Base-by-base conservation (phyloP, 2,888 invertebrate species). In the Ptychoptera contaminata region DNA sequence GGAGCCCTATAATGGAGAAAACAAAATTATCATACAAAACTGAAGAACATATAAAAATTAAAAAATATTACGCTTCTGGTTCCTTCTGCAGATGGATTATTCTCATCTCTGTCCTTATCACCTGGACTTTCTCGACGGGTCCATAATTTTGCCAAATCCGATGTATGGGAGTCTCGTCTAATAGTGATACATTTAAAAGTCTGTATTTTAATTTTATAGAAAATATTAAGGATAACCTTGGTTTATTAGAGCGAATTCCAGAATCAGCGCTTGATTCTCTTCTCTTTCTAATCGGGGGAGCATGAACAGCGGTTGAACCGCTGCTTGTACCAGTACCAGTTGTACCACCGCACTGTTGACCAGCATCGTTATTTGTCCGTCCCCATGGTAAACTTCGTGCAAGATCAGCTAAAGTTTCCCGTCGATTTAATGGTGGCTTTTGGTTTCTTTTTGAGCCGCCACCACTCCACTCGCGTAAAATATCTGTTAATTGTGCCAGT, bases 201-300 rank as follows among this genome's bases (percentile, higher is more conserved):
- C n/a, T 32, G 8, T 7, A 32, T 11, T 11, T 32, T 11, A 2
- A 11, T 11, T 7, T 32, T 32, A 9, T 4, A 32, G 8, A 11
- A 2, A 32, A 11, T 32, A 7, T 11, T 32, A 3, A 3, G 9
- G n/a, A 11, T 32, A 7, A 32, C 32, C 32, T 72, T 3, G 82
- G 81, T 44, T 77, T 74, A 59, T 77, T 77, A 23, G 82, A 81
- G 57, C 83, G 78, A 51, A 86, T 81, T 41, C 86, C 85, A 0
- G 86, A 83, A 62, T 88, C 88, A 39, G 85, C 87, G 47, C 86
- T 87, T 16, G 87, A 87, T 59, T 90, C 88, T 42, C 88, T 73
- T n/a, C 88, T 72, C 57, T 86, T 86, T 32, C 82, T 70, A 44
- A 67, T 48, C 2, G 69, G 69, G 8, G 63, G 59, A 1, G 73